phyloP scores from a whole-genome alignment of 2,888 invertebrate species.

The Diarsia mendica region DNA sequence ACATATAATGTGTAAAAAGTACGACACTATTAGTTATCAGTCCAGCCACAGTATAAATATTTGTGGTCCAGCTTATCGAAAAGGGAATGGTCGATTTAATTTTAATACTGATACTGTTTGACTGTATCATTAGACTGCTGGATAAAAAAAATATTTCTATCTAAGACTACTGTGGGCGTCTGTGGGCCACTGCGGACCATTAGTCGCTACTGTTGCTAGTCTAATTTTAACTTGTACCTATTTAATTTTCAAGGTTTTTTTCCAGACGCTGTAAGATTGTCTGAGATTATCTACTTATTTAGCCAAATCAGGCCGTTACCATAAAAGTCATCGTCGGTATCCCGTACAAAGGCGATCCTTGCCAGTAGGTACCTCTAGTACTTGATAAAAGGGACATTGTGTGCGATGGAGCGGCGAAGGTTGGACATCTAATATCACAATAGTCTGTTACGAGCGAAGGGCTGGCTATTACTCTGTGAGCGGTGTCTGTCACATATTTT shows the following conservation, averaged over 20 bases:
- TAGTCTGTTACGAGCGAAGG: slow-evolving; percentile 15
- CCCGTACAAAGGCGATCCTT: slow-evolving; percentile 13
- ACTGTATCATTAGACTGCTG: too few species aligned
- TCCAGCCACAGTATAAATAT: too few species aligned
- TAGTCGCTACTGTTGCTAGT: too few species aligned
- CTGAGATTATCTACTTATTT: background rate
- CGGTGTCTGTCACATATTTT: background rate
- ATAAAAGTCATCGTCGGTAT: slow-evolving; percentile 3
- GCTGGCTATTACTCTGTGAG: background rate
- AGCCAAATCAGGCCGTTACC: background rate
- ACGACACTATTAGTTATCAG: slow-evolving; percentile 24
- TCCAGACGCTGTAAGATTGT: background rate
- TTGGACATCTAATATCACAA: slow-evolving; percentile 39
- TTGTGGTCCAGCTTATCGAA: slow-evolving; percentile 13
- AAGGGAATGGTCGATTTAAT: background rate
- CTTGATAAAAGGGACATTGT: slow-evolving; percentile 37
- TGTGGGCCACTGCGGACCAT: too few species aligned
- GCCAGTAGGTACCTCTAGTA: background rate
- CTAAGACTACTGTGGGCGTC: too few species aligned
- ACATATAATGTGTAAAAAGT: too few species aligned
- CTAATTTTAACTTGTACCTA: background rate
- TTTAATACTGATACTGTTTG: background rate
- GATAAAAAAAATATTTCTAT: too few species aligned
- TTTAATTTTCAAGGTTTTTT: slow-evolving; percentile 10
- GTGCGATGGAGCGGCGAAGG: slow-evolving; percentile 50